Evolutionary conservation across 2,888 invertebrate species (phyloP), one percentile per base, ranked within the genome.

Genomic region (Drosophila siamana): DNA sequence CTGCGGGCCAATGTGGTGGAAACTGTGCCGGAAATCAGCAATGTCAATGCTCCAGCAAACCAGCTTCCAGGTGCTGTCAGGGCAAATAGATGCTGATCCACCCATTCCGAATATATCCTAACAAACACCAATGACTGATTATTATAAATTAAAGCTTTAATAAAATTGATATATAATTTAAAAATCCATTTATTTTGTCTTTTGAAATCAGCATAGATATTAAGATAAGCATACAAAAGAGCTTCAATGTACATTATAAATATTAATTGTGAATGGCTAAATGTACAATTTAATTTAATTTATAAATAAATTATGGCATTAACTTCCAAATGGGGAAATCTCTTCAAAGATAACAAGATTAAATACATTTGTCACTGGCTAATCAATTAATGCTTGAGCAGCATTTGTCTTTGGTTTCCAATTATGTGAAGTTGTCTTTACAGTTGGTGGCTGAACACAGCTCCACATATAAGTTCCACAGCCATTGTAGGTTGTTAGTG

Each of bases 21-120:
- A 87, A 70, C 59, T 90, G 90, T 55, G 59, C 73, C 66, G 90
- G 89, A 66, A 85, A 87, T 56, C 78, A 86, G 50, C 75, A 90
- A 38, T 90, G 89, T 54, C 86, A 89, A 47, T 90, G 90, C 44
- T 68, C 71, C 43, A 77, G 86, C 73, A 87, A 89, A 48, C 60
- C 75, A 4, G 71, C 73, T 16, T 36, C 70, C 33, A 89, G 86
- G 65, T 83, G 83, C 52, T 80, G 80, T 47, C 73, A 83, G 46
- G 38, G 43, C 36, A 80, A 83, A 52, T 80, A 43, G 36, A 33
- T 33, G 33, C n/a, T 33, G 0, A 38, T 38, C 36, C 5, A 15
- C 36, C 8, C 0, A 38, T 7, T 36, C 6, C 6, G 4, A 7
- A 2, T 38, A 38, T 38, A 38, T 2, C 7, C 11, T 5, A 3